A percentile compares a stretch with the other conserved stretches of the same genome.
phyloP scores from a whole-genome alignment of 2,797 vertebrate genomes.

The Macrochelys suwanniensis region DNA sequence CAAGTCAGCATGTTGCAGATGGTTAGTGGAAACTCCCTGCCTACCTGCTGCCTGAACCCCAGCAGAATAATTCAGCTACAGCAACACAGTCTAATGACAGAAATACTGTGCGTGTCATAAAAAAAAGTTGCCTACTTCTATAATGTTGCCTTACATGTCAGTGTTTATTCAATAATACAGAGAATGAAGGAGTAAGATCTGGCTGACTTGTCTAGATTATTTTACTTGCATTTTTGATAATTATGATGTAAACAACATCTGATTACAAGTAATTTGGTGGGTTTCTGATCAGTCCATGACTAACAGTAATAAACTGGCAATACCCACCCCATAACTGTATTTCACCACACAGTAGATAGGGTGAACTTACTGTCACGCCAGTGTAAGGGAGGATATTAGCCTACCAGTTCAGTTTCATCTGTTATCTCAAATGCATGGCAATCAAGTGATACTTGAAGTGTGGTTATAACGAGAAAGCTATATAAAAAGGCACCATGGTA shows the following conservation, averaged over 20 bases:
- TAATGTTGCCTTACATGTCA: neutral
- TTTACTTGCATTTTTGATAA: neutral
- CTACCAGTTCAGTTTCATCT: neutral
- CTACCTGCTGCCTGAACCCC: neutral
- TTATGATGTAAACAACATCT: fast-evolving
- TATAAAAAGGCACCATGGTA: neutral
- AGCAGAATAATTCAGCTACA: neutral
- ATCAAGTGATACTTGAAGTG: neutral
- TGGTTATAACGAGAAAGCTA: neutral
- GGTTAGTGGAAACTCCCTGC: neutral
- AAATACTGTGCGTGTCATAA: fast-evolving
- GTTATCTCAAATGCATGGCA: neutral
- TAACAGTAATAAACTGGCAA: neutral
- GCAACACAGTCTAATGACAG: no score
- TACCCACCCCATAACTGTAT: neutral
- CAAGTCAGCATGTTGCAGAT: neutral
- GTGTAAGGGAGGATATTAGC: neutral
- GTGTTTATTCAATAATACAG: fast-evolving
- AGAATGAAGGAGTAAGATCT: neutral
- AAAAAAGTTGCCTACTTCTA: fast-evolving
- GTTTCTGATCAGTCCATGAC: neutral
- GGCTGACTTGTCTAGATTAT: neutral
- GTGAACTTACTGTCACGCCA: neutral
- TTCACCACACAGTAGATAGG: neutral
- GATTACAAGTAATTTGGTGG: neutral